Base-by-base conservation (phyloP, 2,888 invertebrate species). In the Agonopterix alstromeriana region DNA sequence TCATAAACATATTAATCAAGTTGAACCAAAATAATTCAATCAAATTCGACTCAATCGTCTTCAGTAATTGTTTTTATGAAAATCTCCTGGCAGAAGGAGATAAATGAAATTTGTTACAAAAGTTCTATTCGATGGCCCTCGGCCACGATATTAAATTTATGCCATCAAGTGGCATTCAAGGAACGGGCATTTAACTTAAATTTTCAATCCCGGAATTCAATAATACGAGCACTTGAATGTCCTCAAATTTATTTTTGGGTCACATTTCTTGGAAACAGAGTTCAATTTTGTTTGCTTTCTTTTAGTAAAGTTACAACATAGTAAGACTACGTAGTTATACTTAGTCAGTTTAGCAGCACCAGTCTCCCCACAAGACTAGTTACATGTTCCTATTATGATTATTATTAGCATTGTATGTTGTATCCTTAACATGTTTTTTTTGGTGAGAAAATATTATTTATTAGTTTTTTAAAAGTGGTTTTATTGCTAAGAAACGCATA, bases 101-200 rank as follows among this genome's bases (percentile, higher is more conserved):
- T 82, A 85, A 83, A 84, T 85, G 77, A 82, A 84, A 85, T 84
- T 85, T 85, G 85, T 84, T 82, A 84, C 84, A 79, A 82, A 85
- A 84, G 81, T 84, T 82, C 69, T 66, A 70, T 70, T 71, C 69
- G 73, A 11, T 11, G 70, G 73, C 73, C 73, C 73, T 72, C 72
- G 77, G 79, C 76, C 72, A 73, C 77, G 82, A 82, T 84, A 85
- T 85, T 85, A 84, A 85, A 85, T 85, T 85, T 83, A 82, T 82
- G 79, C 82, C 77, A 79, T 78, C 79, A 75, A 83, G 74, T 77
- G 80, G 81, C 71, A 80, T 85, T 78, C 75, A 71, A 73, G 72
- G 74, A 78, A 76, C 76, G 79, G 67, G 71, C 76, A 73, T 82
- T 81, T 77, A 76, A 76, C 73, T 78, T 73, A 75, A 71, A 77